Base-by-base conservation (phyloP, 2,113 vertebrate genomes). In the Bostrychus sinensis region DNA sequence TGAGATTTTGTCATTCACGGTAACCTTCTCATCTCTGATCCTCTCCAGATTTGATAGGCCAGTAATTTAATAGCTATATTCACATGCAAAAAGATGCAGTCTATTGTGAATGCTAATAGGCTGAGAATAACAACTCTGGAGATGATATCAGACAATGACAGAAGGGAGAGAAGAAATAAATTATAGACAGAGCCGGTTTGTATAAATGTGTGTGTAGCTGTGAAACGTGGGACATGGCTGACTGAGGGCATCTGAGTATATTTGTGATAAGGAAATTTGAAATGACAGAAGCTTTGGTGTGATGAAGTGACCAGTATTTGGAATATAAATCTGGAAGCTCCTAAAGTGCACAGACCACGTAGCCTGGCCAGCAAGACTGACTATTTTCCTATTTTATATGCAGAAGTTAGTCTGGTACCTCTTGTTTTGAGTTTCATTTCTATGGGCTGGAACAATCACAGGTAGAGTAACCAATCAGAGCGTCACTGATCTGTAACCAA, bases 31-130 rank as follows among this genome's bases (percentile, higher is more conserved):
- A 69, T 77, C 55, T 68, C 12, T 70, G 77, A 85, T 83, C 72
- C 76, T 70, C 55, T 75, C 7, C 1, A 74, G 72, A 78, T 66
- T 10, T 12, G 37, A 22, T 37, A 41, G 12, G 34, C 7, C 32
- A 39, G 63, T 66, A n/a, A 75, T 78, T 71, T 79, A 75, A 85
- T 70, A 62, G 62, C 60, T 48, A 63, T 62, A 81, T 87, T 80
- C 75, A 32, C 58, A 81, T 78, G 78, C 78, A 80, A 71, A 78
- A 68, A 11, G 39, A 19, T 0, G 30, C 10, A 0, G 36, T 56
- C 60, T 23, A 74, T 30, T 5, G 74, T 56, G 81, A 59, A 82
- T 84, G 61, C 68, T 77, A 75, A 88, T 75, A 3, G 26, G 8
- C 10, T 2, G 46, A 68, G 68, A 55, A 56, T 16, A n/a, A n/a